Base-by-base conservation (phyloP, 2,888 invertebrate species). In the Ophion ventricosus region DNA sequence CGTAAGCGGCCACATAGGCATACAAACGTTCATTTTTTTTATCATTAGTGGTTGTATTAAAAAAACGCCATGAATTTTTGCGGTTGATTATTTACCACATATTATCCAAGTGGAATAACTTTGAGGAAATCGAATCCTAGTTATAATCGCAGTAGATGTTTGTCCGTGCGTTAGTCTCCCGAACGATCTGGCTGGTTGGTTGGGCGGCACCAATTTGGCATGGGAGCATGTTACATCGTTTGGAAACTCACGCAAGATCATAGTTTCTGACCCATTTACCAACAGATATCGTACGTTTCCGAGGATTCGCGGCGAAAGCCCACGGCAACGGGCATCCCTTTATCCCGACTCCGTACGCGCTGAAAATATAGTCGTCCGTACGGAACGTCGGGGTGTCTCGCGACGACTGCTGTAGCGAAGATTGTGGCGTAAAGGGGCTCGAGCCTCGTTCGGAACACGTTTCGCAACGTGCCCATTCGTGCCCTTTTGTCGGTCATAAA, bases 181-280 rank as follows among this genome's bases (percentile, higher is more conserved):
- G 56, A 74, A 67, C 84, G 80, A 86, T 86, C 86, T 86, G 85
- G 84, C 81, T 74, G 66, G 59, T 61, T 74, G 80, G 73, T 80
- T 69, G 43, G 59, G 83, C 49, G 84, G 87, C 88, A 61, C 89
- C 90, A 89, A 90, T 92, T 90, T 90, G 86, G 87, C 87, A 81
- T 77, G 74, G 83, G 82, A 70, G 77, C 80, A 85, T 89, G 90
- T 89, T 92, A 90, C 88, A 91, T 92, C 90, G 90, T 87, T 89
- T 84, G 91, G 92, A 92, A 93, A 89, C 83, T 84, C 78, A 73
- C 86, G 87, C 80, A 76, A 77, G 82, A 85, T 82, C 85, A 90
- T 91, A 87, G 89, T 91, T 93, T 92, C 92, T 92, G 91, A 92
- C 92, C 91, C 92, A 91, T 92, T 93, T 92, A 90, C 90, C 91